phyloP scores from a whole-genome alignment of 2,113 vertebrate species.

The Centropristis striata region DNA sequence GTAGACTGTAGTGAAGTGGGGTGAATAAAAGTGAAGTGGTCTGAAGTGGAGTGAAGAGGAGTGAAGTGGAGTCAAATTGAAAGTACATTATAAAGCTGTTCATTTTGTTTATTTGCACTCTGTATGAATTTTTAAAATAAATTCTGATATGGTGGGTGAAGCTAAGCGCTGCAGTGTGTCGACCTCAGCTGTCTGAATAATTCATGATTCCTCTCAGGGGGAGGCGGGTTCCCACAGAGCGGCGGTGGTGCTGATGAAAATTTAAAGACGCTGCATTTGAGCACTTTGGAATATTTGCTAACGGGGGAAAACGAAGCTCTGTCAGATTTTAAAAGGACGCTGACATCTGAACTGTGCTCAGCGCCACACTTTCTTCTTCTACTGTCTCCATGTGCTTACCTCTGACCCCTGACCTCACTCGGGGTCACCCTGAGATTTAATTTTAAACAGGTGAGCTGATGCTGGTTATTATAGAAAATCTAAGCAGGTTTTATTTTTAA shows the following conservation, averaged over 20 bases:
- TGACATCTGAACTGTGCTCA: slow-evolving; percentile 13
- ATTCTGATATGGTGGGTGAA: too few species aligned
- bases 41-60: too few species aligned
- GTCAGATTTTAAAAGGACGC: slow-evolving; percentile 24
- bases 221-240: not conserved
- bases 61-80: too few species aligned
- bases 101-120: too few species aligned
- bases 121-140: too few species aligned
- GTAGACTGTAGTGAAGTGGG: too few species aligned
- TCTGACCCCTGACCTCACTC: not conserved
- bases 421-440: too few species aligned
- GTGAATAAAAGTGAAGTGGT: too few species aligned
- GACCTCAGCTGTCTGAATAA: slow-evolving; percentile 65
- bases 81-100: too few species aligned
- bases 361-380: not conserved
- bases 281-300: slow-evolving; percentile 54
- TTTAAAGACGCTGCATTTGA: slow-evolving; percentile 54
- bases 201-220: slow-evolving; percentile 26
- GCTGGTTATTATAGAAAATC: too few species aligned
- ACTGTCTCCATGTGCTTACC: slow-evolving; percentile 23
- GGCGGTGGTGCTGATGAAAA: slow-evolving; percentile 48
- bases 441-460: too few species aligned
- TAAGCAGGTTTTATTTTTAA: too few species aligned
- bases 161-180: slow-evolving; percentile 15
- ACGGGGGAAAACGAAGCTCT: slow-evolving; percentile 35